These are phyloP conservation scores for Sylvietta virens DNA, from an alignment of 2,113 vertebrate species.

Conservation along the genomic window DNA sequence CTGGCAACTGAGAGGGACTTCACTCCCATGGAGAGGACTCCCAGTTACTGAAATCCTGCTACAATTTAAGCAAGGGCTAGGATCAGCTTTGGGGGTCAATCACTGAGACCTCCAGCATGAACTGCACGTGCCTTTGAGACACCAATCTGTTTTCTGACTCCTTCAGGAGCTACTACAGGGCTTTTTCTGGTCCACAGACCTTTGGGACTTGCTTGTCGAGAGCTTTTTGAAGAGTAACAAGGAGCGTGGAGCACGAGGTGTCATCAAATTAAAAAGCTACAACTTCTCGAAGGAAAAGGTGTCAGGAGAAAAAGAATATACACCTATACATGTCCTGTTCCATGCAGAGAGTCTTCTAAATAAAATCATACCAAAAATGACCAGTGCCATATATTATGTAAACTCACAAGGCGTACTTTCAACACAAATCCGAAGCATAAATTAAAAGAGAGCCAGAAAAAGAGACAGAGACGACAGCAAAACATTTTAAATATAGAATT, in stretches of 20 bases:
- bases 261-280: background rate
- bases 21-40: background rate
- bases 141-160: background rate
- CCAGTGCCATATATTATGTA: slow-evolving; percentile 76
- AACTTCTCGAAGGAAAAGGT: slow-evolving; percentile 1
- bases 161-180: background rate
- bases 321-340: slow-evolving; percentile 30
- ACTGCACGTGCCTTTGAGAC: accelerated
- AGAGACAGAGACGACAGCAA: slow-evolving; percentile 65
- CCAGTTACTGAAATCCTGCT: background rate
- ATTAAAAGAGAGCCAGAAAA: slow-evolving; percentile 67
- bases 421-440: slow-evolving; percentile 76
- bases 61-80: background rate
- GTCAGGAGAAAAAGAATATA: slow-evolving; percentile 46
- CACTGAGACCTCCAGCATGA: background rate
- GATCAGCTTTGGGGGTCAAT: background rate
- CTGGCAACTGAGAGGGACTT: background rate
- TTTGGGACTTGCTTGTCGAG: background rate
- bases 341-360: slow-evolving; percentile 65
- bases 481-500: slow-evolving; percentile 80
- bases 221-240: background rate
- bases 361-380: slow-evolving; percentile 67
- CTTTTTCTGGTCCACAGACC: background rate
- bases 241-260: background rate
- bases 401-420: slow-evolving; percentile 74